Percentiles rank a stretch among this genome's conserved stretches.
Evolutionary conservation across 2,113 vertebrate genomes (phyloP).

Genomic region (Procavia capensis): DNA sequence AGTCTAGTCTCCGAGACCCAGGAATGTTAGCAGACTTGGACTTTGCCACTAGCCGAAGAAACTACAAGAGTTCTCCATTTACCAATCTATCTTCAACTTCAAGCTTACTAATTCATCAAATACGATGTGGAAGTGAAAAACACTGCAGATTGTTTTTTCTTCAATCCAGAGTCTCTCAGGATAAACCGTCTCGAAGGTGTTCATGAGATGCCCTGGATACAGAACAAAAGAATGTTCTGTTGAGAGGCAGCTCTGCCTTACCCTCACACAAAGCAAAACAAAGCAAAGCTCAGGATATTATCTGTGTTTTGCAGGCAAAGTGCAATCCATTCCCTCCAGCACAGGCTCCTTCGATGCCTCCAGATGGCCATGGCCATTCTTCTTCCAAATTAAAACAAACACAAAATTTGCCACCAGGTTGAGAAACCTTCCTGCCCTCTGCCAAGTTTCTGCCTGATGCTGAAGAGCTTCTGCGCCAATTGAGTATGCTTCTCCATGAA

Average conservation of each 20-base stretch:
- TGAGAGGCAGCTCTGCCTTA: background rate
- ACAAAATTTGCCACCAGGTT: constrained; percentile 72
- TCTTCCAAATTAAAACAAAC: constrained; percentile 79
- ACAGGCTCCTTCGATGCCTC: constrained; percentile 37
- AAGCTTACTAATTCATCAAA: constrained; percentile 87
- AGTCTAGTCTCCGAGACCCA: background rate
- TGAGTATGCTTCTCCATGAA: constrained; percentile 64
- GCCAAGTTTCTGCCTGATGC: constrained; percentile 77
- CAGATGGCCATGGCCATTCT: constrained; percentile 69
- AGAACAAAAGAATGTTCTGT: constrained; percentile 7
- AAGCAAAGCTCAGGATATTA: background rate
- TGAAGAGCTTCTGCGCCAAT: constrained; percentile 64
- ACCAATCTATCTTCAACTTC: background rate
- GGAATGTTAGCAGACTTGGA: background rate
- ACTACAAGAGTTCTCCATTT: background rate
- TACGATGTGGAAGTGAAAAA: constrained; percentile 88
- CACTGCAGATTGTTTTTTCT: constrained; percentile 86
- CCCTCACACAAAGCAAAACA: background rate
- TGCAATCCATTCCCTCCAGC: background rate
- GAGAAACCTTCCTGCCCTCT: constrained; percentile 58
- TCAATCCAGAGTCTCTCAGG: constrained; percentile 87
- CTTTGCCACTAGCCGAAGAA: background rate
- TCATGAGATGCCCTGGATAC: constrained; percentile 72
- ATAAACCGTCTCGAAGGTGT: constrained; percentile 84
- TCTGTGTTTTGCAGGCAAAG: constrained; percentile 11